Conservation (phyloP, 2,797 vertebrate species). For the Ceryle rudis region DNA sequence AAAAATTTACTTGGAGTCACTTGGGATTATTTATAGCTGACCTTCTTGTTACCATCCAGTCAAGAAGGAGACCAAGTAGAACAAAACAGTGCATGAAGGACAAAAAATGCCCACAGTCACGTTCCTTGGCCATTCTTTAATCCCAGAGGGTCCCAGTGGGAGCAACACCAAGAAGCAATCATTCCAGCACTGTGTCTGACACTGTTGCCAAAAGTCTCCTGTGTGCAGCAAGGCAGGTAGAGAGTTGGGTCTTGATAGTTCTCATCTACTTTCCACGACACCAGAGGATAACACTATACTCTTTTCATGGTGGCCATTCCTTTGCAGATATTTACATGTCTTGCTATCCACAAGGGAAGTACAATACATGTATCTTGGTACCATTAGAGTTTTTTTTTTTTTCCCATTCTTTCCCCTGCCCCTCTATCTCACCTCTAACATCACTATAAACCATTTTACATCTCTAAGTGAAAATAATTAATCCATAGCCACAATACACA, state of each 20-base stretch:
- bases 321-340: background rate
- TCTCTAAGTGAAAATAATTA: background rate
- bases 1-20: background rate
- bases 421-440: background rate
- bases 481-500: background rate
- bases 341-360: background rate
- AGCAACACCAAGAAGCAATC: background rate
- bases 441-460: background rate
- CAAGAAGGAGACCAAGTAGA: background rate
- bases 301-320: background rate
- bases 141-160: background rate
- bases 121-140: background rate
- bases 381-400: background rate
- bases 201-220: background rate
- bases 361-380: background rate
- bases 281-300: background rate
- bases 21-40: background rate
- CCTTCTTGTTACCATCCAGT: background rate
- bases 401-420: background rate
- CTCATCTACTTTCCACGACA: background rate
- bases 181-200: background rate
- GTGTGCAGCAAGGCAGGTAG: background rate
- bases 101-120: rapidly evolving
- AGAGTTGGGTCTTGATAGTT: background rate
- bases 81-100: background rate